Conservation (phyloP, 2,888 invertebrate species). For the Hoplodrina ambigua region DNA sequence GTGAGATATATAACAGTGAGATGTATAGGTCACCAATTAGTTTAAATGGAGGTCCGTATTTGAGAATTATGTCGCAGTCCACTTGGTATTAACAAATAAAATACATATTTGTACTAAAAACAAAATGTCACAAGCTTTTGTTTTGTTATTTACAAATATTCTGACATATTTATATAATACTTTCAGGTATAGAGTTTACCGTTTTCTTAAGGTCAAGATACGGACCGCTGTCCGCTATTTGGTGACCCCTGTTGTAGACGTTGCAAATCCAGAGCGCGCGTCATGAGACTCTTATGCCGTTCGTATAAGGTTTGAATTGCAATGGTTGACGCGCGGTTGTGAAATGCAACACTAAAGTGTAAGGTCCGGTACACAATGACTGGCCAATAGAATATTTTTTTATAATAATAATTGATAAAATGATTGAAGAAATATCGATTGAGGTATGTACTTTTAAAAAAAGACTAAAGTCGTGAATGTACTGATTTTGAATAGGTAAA, state of each 20-base stretch:
- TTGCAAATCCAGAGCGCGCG: background rate
- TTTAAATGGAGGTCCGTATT: no score
- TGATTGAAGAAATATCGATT: slow-evolving; percentile 13
- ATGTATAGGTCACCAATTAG: background rate
- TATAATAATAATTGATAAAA: slow-evolving; percentile 1
- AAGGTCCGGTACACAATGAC: slow-evolving; percentile 11
- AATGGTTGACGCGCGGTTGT: background rate
- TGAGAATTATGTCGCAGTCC: no score
- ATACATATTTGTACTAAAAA: no score
- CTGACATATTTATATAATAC: no score
- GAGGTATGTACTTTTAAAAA: background rate
- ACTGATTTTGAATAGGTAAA: slow-evolving; percentile 36
- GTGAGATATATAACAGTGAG: no score
- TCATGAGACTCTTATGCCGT: background rate
- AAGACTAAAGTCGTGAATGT: slow-evolving; percentile 18
- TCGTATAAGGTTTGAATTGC: slow-evolving; percentile 14
- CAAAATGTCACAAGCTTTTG: no score
- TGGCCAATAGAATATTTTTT: background rate
- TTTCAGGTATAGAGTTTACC: no score
- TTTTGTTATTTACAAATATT: no score
- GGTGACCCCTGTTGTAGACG: no score
- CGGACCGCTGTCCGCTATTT: no score
- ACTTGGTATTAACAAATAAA: no score
- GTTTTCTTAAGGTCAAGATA: no score
- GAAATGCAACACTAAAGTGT: slow-evolving; percentile 28